A percentile compares a stretch with the other conserved stretches of the same genome.
phyloP scores from a whole-genome alignment of 2,888 invertebrate species.

The Petrolisthes cinctipes region DNA sequence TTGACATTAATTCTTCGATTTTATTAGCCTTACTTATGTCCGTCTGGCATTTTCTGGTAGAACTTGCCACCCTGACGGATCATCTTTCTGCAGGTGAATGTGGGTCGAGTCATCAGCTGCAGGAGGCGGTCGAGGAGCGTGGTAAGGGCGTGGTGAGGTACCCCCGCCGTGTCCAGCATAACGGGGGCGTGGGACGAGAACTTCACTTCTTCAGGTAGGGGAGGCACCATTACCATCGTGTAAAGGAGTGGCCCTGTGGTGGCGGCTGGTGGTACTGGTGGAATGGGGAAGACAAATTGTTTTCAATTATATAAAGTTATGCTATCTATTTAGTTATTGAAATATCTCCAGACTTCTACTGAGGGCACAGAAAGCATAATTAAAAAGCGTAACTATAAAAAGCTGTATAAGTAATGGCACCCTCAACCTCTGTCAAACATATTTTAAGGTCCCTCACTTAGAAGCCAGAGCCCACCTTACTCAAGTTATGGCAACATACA shows the following conservation, averaged over 20 bases:
- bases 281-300: too few relatives aligned
- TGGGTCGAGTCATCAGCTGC: background rate
- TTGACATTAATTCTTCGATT: background rate
- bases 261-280: too few relatives aligned
- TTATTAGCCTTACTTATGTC: constrained; percentile 1
- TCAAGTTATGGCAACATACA: too few relatives aligned
- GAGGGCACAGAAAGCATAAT: background rate
- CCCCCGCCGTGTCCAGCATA: background rate
- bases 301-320: too few relatives aligned
- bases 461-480: too few relatives aligned
- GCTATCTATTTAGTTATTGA: too few relatives aligned
- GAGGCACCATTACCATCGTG: too few relatives aligned
- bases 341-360: background rate
- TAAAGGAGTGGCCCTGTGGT: too few relatives aligned
- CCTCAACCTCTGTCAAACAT: too few relatives aligned
- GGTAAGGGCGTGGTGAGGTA: background rate
- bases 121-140: background rate
- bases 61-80: background rate
- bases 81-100: background rate
- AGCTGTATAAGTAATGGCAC: background rate
- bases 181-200: background rate
- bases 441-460: too few relatives aligned
- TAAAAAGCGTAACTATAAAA: background rate
- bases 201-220: background rate
- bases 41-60: background rate